phyloP scores from a whole-genome alignment of 2,797 vertebrate genomes.

The Mastacembelus armatus region DNA sequence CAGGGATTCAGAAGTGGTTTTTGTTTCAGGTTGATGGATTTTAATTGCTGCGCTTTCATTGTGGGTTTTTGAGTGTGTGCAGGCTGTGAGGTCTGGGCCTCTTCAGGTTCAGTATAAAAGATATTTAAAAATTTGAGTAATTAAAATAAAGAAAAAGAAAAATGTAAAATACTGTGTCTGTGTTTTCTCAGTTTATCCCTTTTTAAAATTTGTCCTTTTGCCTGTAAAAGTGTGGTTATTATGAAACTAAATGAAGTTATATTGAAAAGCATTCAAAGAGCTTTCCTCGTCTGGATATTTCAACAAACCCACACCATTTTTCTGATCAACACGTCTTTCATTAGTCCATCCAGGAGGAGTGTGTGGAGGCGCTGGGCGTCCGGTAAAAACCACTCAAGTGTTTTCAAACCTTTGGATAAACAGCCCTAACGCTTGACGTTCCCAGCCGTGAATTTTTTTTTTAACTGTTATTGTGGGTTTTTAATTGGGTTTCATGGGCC shows the following conservation, averaged over 20 bases:
- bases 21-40: slow-evolving; percentile 53
- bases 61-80: slow-evolving; percentile 11
- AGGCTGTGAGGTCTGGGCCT: slow-evolving; percentile 18
- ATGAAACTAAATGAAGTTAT: no score
- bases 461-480: slow-evolving; percentile 22
- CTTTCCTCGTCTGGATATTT: no score
- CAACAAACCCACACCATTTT: neutral
- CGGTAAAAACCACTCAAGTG: neutral
- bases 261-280: no score
- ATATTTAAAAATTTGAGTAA: slow-evolving; percentile 18
- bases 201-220: neutral
- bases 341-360: neutral
- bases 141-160: slow-evolving; percentile 7
- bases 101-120: neutral
- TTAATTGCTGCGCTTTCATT: slow-evolving; percentile 22
- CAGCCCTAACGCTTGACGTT: slow-evolving; percentile 13
- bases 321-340: neutral
- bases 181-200: slow-evolving; percentile 3
- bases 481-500: slow-evolving; percentile 52
- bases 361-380: neutral
- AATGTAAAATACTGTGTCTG: slow-evolving; percentile 11
- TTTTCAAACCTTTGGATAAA: slow-evolving; percentile 8
- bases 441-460: neutral
- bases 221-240: no score
- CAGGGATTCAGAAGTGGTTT: slow-evolving; percentile 20